Base-by-base conservation (phyloP, 1,140 invertebrate species). In the Solenopsis fugax region DNA sequence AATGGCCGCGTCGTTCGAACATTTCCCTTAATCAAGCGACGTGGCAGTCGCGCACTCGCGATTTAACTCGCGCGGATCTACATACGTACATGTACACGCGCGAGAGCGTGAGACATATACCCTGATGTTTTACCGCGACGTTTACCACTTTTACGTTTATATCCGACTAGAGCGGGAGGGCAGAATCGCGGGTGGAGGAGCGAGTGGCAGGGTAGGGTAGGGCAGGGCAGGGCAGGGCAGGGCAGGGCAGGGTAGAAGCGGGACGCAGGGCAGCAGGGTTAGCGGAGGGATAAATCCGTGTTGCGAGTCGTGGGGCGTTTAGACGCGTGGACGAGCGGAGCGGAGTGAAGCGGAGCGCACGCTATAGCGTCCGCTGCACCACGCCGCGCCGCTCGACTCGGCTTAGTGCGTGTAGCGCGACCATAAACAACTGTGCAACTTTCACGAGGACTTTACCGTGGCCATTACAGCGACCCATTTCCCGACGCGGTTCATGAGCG, bases 391-490 rank as follows among this genome's bases (percentile, higher is more conserved):
- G 67, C 21, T 37, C 52, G 65, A 45, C 80, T 37, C 58, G 72
- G 81, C 62, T 52, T 73, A 76, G 78, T 71, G 77, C 76, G 88
- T 87, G 85, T 77, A 75, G 75, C 85, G 65, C 77, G 69, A 58
- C 71, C 77, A 86, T 89, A 76, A 89, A 89, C 89, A 80, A 87
- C 85, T 62, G 78, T 87, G 75, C 80, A 88, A 90, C 88, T 89
- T 90, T 89, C 88, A 90, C 88, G 88, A 90, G 89, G 89, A 89
- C 88, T 89, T 90, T 89, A 85, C 78, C 75, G 86, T 67, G 65
- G 69, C 89, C 85, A 87, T 89, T 85, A 81, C 85, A 75, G 67
- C 80, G 88, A 87, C 85, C 69, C 86, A 85, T 89, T 89, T 87
- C 88, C 88, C 62, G 72, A n/a, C 34, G 52, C 73, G 75, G 82